Evolutionary conservation across 2,797 vertebrate genomes (phyloP).

Genomic region (Dromococcyx pavoninus): DNA sequence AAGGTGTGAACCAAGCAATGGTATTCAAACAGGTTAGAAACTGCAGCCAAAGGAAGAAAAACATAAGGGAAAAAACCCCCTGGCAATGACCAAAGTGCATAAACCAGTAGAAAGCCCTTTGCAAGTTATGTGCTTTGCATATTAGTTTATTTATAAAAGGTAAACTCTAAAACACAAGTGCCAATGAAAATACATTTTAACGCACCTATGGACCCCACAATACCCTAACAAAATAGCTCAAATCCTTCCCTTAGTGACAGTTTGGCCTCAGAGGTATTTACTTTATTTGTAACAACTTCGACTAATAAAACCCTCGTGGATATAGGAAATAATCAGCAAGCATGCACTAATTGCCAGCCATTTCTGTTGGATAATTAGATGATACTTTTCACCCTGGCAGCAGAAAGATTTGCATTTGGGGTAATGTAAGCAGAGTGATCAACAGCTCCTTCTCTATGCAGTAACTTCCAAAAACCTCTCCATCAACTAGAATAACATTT

Average conservation of each 20-base stretch:
- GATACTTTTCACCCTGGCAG: background rate
- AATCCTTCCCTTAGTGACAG: background rate
- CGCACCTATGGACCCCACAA: background rate
- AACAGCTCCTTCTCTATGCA: background rate
- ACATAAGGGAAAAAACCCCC: background rate
- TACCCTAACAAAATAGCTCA: background rate
- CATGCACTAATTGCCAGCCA: background rate
- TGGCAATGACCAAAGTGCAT: background rate
- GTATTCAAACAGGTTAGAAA: background rate
- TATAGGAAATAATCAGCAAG: background rate
- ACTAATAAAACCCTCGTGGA: background rate
- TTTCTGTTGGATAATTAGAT: background rate
- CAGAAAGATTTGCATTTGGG: background rate
- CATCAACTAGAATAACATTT: background rate
- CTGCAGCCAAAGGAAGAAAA: background rate
- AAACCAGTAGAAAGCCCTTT: background rate
- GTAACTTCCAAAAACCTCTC: background rate
- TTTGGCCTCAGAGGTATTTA: background rate
- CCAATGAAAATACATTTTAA: background rate
- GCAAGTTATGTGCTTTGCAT: background rate
- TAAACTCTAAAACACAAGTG: background rate
- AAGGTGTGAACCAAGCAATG: background rate
- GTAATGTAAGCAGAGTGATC: background rate
- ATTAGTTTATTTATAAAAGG: background rate
- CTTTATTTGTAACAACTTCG: background rate